Evolutionary conservation across 2,888 invertebrate genomes (phyloP).

Genomic region (Sphaerophoria rueppellii): DNA sequence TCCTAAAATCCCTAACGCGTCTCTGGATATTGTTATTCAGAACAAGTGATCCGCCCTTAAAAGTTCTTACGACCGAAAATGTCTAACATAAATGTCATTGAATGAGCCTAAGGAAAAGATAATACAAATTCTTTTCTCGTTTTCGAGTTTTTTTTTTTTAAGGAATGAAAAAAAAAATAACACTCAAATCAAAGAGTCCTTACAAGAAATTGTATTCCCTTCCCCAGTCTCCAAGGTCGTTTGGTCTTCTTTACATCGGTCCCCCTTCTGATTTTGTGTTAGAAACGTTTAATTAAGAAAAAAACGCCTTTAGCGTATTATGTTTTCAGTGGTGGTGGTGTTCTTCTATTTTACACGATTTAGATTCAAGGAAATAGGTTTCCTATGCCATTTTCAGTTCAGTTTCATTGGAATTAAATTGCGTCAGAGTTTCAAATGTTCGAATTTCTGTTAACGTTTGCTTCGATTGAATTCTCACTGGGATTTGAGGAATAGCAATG

Average conservation of each 20-base stretch:
- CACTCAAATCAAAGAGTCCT: constrained; percentile 62
- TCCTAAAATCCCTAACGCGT: constrained; percentile 10
- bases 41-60: constrained; percentile 52
- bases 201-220: constrained; percentile 33
- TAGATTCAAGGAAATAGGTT: constrained; percentile 68
- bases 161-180: background rate
- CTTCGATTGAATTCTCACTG: too few species aligned
- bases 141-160: background rate
- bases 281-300: constrained; percentile 69
- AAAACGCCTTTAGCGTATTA: constrained; percentile 67
- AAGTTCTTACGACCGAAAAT: constrained; percentile 59
- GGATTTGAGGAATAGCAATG: too few species aligned
- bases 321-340: constrained; percentile 26
- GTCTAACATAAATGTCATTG: constrained; percentile 48
- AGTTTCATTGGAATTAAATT: constrained; percentile 40
- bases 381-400: constrained; percentile 56
- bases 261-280: constrained; percentile 41
- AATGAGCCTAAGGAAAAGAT: background rate
- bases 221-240: constrained; percentile 23
- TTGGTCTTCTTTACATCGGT: background rate
- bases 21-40: constrained; percentile 50
- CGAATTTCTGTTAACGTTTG: too few species aligned
- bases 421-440: constrained; percentile 18
- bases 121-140: background rate
- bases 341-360: constrained; percentile 43